Evolutionary conservation across 2,888 invertebrate species (phyloP).

Genomic region (Acronicta aceris): DNA sequence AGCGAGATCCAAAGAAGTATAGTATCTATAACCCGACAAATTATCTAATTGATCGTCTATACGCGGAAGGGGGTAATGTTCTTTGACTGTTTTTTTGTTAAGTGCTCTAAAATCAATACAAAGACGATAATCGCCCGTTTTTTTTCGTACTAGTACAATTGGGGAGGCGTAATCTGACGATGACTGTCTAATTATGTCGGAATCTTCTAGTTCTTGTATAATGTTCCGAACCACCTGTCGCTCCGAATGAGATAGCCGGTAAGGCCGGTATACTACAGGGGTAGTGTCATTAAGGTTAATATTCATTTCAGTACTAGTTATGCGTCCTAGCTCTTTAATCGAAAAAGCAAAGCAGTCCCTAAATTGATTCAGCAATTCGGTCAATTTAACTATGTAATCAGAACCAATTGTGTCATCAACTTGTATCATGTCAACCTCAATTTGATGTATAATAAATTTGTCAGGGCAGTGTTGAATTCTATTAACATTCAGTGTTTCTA

Average conservation of each 20-base stretch:
- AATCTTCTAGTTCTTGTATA: slow-evolving; percentile 5
- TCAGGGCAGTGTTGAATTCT: background rate
- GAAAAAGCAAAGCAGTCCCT: slow-evolving; percentile 15
- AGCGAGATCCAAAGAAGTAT: no score
- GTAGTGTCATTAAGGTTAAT: no score
- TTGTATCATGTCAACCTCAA: background rate
- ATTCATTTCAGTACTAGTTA: background rate
- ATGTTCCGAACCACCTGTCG: slow-evolving; percentile 9
- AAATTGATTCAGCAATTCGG: slow-evolving; percentile 1
- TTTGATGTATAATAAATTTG: background rate
- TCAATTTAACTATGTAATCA: background rate
- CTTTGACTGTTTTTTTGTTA: no score
- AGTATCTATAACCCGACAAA: no score
- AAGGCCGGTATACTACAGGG: slow-evolving; percentile 11
- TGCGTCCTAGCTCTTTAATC: slow-evolving; percentile 7
- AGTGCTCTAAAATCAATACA: no score
- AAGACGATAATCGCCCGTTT: no score
- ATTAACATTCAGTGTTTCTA: background rate
- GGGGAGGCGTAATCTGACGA: no score
- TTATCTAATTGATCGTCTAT: no score
- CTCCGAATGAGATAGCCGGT: slow-evolving; percentile 6
- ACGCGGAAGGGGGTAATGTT: no score
- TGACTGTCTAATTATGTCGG: background rate
- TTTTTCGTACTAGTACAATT: no score
- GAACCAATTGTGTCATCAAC: background rate